Evolutionary conservation across 2,113 vertebrate species (phyloP), one percentile per base, ranked within the genome.

Genomic region (Hirundichthys speculiger): DNA sequence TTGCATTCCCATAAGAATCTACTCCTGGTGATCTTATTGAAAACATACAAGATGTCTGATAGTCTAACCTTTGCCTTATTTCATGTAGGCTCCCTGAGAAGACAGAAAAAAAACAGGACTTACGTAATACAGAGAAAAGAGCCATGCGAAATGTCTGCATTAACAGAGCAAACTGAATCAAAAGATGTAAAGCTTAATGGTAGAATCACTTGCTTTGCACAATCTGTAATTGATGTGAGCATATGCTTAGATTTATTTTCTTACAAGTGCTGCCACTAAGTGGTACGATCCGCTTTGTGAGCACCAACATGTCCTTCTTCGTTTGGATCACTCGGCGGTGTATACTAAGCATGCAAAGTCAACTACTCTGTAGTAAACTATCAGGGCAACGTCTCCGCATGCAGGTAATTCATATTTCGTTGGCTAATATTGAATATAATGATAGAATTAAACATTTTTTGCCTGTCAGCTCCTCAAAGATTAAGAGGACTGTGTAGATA

Each of bases 171-270:
- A 76, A 75, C 75, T 66, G 66, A 74, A 83, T 80, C 63, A 82
- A 75, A 83, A 47, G 73, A 69, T 45, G 62, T 50, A 75, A 82
- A 40, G 60, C 65, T 48, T 77, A 61, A 51, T 67, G 69, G 74
- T 75, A 57, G 75, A 75, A 87, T 77, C 64, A 69, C 75, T 76
- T 86, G 57, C 77, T 80, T 74, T 82, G 59, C 80, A 72, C 55
- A 52, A 69, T 76, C 70, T 80, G 79, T 84, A 83, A 87, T 80
- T 88, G 75, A 82, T 83, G 75, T 62, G 83, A 87, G 75, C 77
- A 87, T 76, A 86, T 79, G 78, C 68, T 85, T 64, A 67, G 66
- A 71, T 79, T 75, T 75, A 80, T 74, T 84, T 79, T 62, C 74
- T 74, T 74, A 72, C 24, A 39, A 79, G 38, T 58, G 74, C 78